Evolutionary conservation across 2,797 vertebrate genomes (phyloP).

Genomic region (Distichodus sexfasciatus): DNA sequence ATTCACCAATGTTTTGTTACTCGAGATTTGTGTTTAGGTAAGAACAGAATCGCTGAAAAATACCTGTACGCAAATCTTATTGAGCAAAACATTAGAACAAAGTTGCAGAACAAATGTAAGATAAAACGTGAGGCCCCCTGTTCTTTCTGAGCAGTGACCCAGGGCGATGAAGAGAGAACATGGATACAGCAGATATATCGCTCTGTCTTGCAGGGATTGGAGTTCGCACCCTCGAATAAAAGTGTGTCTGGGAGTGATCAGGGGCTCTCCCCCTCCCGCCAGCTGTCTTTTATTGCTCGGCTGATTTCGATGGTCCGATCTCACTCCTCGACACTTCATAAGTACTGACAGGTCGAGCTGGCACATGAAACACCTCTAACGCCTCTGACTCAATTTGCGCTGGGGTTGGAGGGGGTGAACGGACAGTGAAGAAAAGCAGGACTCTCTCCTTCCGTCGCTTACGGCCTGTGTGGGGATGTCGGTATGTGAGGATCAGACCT

Average conservation of each 20-base stretch:
- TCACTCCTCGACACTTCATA: constrained; percentile 48
- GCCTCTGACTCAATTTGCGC: too few species aligned
- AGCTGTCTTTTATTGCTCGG: constrained; percentile 77
- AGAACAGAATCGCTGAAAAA: too few species aligned
- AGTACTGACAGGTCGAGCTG: constrained; percentile 71
- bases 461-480: not conserved
- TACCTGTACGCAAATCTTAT: too few species aligned
- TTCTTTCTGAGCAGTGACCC: constrained; percentile 13
- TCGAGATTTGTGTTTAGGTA: too few species aligned
- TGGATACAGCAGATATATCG: constrained; percentile 45
- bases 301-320: constrained; percentile 67
- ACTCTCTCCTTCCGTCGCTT: constrained; percentile 12
- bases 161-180: constrained; percentile 14
- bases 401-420: constrained; percentile 11
- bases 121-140: constrained; percentile 4
- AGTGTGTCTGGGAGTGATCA: constrained; percentile 74
- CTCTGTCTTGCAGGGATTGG: not conserved
- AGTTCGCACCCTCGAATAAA: constrained; percentile 41
- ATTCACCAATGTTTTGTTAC: too few species aligned
- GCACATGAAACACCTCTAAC: constrained; percentile 51
- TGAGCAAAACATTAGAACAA: too few species aligned
- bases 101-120: too few species aligned
- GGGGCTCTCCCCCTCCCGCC: constrained; percentile 58
- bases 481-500: not conserved
- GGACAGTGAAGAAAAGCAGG: constrained; percentile 41